A percentile compares a stretch with the other conserved stretches of the same genome.
Conservation (phyloP, 2,113 vertebrate genomes). For the Illadopsis cleaveri region DNA sequence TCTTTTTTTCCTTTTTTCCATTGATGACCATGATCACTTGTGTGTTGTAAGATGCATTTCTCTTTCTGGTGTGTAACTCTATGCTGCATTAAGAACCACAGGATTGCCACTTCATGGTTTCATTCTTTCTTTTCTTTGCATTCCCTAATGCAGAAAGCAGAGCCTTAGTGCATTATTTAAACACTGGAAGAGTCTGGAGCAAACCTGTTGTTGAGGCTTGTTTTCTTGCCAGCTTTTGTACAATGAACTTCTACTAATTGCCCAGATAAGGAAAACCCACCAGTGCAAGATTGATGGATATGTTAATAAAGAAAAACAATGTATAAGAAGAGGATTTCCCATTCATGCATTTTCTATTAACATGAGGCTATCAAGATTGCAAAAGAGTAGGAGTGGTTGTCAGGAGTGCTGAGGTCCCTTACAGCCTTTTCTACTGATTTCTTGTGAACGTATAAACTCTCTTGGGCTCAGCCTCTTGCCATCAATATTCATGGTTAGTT, state of each 20-base stretch:
- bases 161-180: not conserved
- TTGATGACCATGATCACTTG: not conserved
- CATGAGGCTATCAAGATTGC: not conserved
- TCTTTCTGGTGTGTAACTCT: not conserved
- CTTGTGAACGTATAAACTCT: not conserved
- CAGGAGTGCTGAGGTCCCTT: not conserved
- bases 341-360: not conserved
- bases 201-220: not conserved
- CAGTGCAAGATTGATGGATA: conserved; percentile 11
- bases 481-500: not conserved
- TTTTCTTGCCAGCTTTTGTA: not conserved
- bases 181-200: not conserved
- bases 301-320: conserved; percentile 16
- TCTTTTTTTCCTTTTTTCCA: not conserved
- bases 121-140: not conserved
- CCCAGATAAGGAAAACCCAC: conserved; percentile 27
- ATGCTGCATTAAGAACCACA: not conserved
- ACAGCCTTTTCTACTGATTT: not conserved
- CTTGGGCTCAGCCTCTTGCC: not conserved
- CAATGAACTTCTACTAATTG: not conserved
- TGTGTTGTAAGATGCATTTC: not conserved
- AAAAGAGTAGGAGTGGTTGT: not conserved
- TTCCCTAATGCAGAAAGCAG: not conserved
- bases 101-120: not conserved
- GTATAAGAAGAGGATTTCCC: not conserved